These are phyloP conservation scores for Condylostylus longicornis DNA, from an alignment of 1,140 invertebrate genomes.

Conservation along the genomic window DNA sequence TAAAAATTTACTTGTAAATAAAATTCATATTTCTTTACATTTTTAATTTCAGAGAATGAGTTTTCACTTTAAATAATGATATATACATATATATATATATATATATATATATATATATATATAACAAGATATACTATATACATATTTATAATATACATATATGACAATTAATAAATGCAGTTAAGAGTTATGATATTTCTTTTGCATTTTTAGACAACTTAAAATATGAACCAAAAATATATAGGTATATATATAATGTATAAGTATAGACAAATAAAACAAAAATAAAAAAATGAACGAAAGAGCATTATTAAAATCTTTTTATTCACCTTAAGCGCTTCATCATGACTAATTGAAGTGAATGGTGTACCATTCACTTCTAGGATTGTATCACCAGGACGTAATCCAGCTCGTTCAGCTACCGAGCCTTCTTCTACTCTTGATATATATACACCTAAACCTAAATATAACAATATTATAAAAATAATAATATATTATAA, in stretches of 20 bases:
- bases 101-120: no score
- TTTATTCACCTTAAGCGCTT: conserved; percentile 66
- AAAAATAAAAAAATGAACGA: neutral
- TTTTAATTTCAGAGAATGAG: no score
- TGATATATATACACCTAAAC: conserved; percentile 75
- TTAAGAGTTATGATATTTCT: conserved; percentile 15
- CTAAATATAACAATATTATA: no score
- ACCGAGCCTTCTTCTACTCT: conserved; percentile 73
- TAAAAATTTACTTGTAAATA: no score
- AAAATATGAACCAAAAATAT: neutral
- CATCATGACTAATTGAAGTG: conserved; percentile 70
- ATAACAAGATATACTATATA: no score
- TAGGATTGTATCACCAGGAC: conserved; percentile 75
- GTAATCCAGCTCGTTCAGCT: conserved; percentile 65
- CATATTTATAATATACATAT: no score
- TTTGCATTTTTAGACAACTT: neutral
- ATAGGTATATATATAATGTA: neutral
- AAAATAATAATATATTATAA: no score
- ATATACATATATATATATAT: no score
- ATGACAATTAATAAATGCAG: conserved; percentile 30
- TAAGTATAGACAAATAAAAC: neutral
- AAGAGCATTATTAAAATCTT: neutral
- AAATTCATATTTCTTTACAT: no score
- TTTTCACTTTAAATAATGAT: no score
- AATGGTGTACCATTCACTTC: conserved; percentile 80